phyloP scores from a whole-genome alignment of 1,140 invertebrate genomes.

The Anthonomus grandis region DNA sequence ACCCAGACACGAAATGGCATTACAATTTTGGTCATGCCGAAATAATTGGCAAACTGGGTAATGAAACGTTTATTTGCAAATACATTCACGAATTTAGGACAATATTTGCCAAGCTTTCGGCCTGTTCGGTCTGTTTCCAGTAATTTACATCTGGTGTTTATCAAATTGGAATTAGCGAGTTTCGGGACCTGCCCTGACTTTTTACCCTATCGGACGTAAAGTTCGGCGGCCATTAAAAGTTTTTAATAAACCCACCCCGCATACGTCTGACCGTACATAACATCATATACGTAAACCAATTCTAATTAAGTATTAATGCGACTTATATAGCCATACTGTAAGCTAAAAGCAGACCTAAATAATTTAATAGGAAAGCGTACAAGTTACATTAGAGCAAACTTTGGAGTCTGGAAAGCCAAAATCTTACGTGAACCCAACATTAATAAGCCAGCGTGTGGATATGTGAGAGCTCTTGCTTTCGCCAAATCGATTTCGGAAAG shows the following conservation, averaged over 20 bases:
- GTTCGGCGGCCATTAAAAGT: background rate
- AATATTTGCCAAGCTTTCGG: too few relatives aligned
- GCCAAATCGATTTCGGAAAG: slow-evolving; percentile 11
- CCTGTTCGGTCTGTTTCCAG: too few relatives aligned
- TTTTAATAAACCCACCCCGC: background rate
- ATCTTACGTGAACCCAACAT: slow-evolving; percentile 1
- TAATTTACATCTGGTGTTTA: too few relatives aligned
- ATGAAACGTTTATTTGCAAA: too few relatives aligned
- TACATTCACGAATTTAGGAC: too few relatives aligned
- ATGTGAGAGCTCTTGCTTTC: background rate
- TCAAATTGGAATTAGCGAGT: background rate
- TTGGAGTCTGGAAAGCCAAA: background rate
- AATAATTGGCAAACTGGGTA: too few relatives aligned
- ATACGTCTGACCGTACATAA: background rate
- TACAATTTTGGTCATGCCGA: too few relatives aligned
- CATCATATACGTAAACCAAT: background rate
- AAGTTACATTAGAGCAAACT: background rate
- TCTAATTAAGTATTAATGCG: background rate
- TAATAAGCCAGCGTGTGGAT: slow-evolving; percentile 6
- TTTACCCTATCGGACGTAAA: slow-evolving; percentile 6
- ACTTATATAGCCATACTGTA: background rate
- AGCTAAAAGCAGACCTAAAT: background rate
- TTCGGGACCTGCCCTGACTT: background rate
- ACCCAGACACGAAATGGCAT: too few relatives aligned
- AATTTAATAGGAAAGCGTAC: background rate